Conservation (phyloP, 2,888 invertebrate species). For the Philereme vetulata region DNA sequence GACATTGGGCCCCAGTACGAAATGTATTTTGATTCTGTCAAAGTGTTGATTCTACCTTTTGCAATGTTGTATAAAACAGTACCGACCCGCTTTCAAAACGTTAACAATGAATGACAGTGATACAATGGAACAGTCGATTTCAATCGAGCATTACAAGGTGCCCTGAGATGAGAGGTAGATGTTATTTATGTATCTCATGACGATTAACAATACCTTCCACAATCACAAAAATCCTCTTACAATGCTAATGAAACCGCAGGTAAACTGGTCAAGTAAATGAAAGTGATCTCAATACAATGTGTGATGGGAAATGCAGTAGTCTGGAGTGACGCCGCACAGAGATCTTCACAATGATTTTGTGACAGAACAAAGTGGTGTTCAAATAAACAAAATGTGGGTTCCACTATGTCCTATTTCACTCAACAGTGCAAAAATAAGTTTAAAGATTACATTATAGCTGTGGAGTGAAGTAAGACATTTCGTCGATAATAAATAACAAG, state of each 20-base stretch:
- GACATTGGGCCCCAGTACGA: background rate
- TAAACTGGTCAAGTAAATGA: slow-evolving; percentile 5
- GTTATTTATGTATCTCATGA: slow-evolving; percentile 57
- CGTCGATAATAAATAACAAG: slow-evolving; percentile 15
- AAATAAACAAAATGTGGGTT: slow-evolving; percentile 36
- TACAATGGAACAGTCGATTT: slow-evolving; percentile 31
- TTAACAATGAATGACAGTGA: slow-evolving; percentile 27
- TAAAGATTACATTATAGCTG: slow-evolving; percentile 2
- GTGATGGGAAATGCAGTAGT: slow-evolving; percentile 37
- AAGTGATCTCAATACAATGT: slow-evolving; percentile 11
- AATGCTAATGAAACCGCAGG: slow-evolving; percentile 13
- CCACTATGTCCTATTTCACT: slow-evolving; percentile 24
- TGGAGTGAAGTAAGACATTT: slow-evolving; percentile 18
- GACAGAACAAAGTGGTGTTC: slow-evolving; percentile 34
- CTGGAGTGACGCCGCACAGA: slow-evolving; percentile 37
- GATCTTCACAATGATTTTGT: slow-evolving; percentile 35
- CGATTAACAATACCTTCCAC: slow-evolving; percentile 24
- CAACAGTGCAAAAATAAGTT: slow-evolving; percentile 3
- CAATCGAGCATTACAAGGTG: slow-evolving; percentile 36
- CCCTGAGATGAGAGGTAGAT: slow-evolving; percentile 73
- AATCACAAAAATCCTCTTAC: slow-evolving; percentile 36
- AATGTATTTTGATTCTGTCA: slow-evolving; percentile 6
- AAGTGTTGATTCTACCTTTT: background rate
- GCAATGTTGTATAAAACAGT: background rate
- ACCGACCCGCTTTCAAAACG: slow-evolving; percentile 19